These are phyloP conservation scores for Epinephelus coioides DNA, from an alignment of 2,797 vertebrate genomes.

Conservation along the genomic window DNA sequence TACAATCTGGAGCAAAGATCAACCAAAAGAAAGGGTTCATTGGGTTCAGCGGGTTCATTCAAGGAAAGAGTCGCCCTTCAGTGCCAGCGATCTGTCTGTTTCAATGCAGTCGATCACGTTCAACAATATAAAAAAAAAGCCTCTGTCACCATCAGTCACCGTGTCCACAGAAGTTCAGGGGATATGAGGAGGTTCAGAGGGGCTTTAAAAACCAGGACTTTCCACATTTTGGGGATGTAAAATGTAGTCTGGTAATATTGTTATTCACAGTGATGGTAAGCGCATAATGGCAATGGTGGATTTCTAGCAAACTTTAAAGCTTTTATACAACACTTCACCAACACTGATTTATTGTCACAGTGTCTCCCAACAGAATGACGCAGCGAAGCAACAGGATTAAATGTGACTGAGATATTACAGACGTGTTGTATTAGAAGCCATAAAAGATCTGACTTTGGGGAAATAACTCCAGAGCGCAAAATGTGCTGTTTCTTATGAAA, in stretches of 20 bases:
- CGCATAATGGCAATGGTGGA: neutral
- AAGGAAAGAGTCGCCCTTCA: neutral
- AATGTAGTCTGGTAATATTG: neutral
- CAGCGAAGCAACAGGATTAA: slow-evolving; percentile 51
- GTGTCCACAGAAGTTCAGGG: neutral
- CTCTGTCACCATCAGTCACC: neutral
- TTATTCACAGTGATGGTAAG: neutral
- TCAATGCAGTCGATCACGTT: neutral
- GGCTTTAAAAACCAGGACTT: neutral
- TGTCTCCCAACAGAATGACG: slow-evolving; percentile 30
- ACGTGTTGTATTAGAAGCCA: neutral
- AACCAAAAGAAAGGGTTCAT: neutral
- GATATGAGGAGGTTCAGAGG: neutral
- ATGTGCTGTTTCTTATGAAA: neutral
- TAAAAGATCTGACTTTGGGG: slow-evolving; percentile 12
- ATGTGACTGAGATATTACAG: slow-evolving; percentile 25
- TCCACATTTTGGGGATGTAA: neutral
- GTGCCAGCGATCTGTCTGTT: neutral
- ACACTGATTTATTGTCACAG: slow-evolving; percentile 13
- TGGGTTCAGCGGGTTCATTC: neutral
- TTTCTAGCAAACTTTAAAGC: neutral
- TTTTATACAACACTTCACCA: neutral
- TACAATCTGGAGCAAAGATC: slow-evolving; percentile 15
- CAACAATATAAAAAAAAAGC: neutral
- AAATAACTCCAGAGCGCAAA: slow-evolving; percentile 20